phyloP scores from a whole-genome alignment of 1,140 invertebrate genomes.

The Araneus ventricosus region DNA sequence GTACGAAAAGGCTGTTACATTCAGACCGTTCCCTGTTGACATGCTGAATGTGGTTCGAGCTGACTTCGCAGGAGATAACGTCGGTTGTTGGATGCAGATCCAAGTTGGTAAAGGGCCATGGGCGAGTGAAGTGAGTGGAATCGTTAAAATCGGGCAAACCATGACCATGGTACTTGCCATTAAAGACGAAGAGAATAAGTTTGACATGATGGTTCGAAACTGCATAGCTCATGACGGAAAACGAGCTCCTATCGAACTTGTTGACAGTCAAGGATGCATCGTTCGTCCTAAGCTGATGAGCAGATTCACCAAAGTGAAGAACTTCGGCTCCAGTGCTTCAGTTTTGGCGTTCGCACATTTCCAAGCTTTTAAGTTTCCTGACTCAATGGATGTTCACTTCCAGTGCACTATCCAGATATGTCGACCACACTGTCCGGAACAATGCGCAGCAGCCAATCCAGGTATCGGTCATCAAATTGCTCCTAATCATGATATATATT shows the following conservation, averaged over 20 bases:
- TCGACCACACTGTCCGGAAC: constrained; percentile 73
- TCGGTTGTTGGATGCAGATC: constrained; percentile 85
- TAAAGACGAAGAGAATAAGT: constrained; percentile 97
- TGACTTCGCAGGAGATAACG: constrained; percentile 96
- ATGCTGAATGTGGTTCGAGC: constrained; percentile 96
- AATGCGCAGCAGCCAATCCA: constrained; percentile 62
- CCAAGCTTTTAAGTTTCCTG: constrained; percentile 79
- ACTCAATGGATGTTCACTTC: constrained; percentile 79
- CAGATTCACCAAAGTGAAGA: constrained; percentile 97
- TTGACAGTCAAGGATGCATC: constrained; percentile 95
- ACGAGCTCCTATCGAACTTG: constrained; percentile 93
- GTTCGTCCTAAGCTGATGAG: constrained; percentile 95
- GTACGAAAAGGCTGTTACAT: constrained; percentile 97
- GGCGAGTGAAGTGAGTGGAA: constrained; percentile 96
- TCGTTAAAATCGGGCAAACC: constrained; percentile 96
- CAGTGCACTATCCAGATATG: constrained; percentile 79
- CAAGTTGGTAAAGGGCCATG: constrained; percentile 93
- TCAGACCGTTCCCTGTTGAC: constrained; percentile 95
- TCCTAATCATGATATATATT: constrained; percentile 42
- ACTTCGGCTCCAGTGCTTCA: constrained; percentile 95
- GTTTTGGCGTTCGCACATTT: constrained; percentile 97
- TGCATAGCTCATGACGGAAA: constrained; percentile 97
- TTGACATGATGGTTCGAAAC: constrained; percentile 96
- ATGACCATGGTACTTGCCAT: constrained; percentile 98
- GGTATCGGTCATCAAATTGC: constrained; percentile 44